Evolutionary conservation across 1,140 invertebrate species (phyloP), one percentile per base, ranked within the genome.

Genomic region (Diorhabda sublineata): DNA sequence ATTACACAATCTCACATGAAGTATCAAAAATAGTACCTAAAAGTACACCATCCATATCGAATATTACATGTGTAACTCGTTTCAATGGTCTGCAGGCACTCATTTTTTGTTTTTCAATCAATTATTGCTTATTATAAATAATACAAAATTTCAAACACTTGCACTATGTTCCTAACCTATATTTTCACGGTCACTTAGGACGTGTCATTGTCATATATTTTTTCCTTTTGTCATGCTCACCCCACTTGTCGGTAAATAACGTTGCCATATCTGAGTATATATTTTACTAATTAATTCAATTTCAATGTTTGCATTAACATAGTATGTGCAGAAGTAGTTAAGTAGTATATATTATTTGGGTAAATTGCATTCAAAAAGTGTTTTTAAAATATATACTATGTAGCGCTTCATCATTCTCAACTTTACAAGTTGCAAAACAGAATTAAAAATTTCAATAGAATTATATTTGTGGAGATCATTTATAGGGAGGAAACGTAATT

Each of bases 1-100:
- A 52, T 52, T 65, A 56, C 11, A 52, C 47, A 52, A 52, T 52
- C 47, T 52, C n/a, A 6, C 26, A 26, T 26, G 26, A 9, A 63
- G 44, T 60, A 5, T n/a, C 7, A 64, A 64, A 45, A 56, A 56
- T 64, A 56, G 42, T 66, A 72, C 73, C 73, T 45, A 74, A 69
- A 63, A 74, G 57, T 42, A 73, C 62, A 42, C 73, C 73, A 60
- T 75, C 73, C 69, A 75, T 66, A 58, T 75, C 73, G 66, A 75
- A 75, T 61, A 75, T 75, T 41, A 73, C 71, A 69, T 75, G 71
- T 56, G 45, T 66, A 43, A 73, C 61, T 60, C 58, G 57, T 64
- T 69, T 69, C 52, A 72, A 68, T 69, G 43, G 5, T 43, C 60
- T 67, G n/a, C 57, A 45, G 26, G 42, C 57, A 67, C 65, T 67